Evolutionary conservation across 92 coral and sea anemone genomes (phyloP), one percentile per base, ranked within the genome.

Genomic region (Porites rus): DNA sequence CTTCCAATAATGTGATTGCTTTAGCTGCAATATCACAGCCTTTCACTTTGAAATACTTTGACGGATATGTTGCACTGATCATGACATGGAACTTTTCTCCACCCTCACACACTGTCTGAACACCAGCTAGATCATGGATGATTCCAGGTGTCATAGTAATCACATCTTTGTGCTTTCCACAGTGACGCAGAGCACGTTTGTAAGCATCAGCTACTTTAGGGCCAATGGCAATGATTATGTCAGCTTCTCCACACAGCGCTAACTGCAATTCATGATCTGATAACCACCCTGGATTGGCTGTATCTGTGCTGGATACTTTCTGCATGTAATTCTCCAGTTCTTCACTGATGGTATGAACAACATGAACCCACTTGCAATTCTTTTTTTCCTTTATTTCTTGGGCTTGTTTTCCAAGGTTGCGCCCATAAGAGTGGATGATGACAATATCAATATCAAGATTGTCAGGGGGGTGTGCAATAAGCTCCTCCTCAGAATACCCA

Each of bases 181-280:
- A 19, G 14, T 7, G 28, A 17, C 25, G 0, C 69, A 81, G 69
- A 51, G 65, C 54, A 10, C 43, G 25, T 56, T 46, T 56, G 77
- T 69, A 70, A 19, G 77, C 68, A 21, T 81, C 85, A 8, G 85
- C 85, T 81, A 81, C 76, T 69, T 81, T 81, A 20, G 85, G 85
- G 1, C 85, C 85, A 69, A 81, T 11, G 58, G 85, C 85, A 70
- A 81, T 70, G 17, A 81, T 51, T 18, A 59, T 58, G 19, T 81
- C 85, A 6, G 85, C 85, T 14, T 10, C 16, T 59, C 56, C 19
- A 70, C 85, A 69, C 46, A 81, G 56, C 2, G 16, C 13, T 25
- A 81, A 68, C 17, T 81, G 85, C 16, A 81, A 19, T 14, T 58
- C 12, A 67, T 80, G 75, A 21, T 80, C 84, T 16, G 53, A 51